Evolutionary conservation across 2,888 invertebrate species (phyloP).

Genomic region (Drosophila tanythrix): DNA sequence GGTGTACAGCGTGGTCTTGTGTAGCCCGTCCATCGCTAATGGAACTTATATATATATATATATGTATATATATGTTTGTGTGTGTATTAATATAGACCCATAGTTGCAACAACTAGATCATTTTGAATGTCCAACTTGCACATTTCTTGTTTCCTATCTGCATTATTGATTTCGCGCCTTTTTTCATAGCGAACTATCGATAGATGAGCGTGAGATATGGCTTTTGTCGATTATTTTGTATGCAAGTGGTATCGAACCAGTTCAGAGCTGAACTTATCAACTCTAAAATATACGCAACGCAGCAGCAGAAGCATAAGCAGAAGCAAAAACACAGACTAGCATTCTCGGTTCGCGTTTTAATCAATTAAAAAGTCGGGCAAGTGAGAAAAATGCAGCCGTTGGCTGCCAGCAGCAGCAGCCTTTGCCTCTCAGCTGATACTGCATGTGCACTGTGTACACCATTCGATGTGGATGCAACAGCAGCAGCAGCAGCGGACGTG

Average conservation of each 20-base stretch:
- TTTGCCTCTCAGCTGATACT: conserved; percentile 35
- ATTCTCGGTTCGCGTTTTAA: conserved; percentile 41
- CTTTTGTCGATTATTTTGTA: background rate
- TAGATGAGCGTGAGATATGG: background rate
- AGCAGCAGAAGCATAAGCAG: conserved; percentile 23
- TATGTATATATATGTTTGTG: background rate
- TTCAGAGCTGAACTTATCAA: conserved; percentile 22
- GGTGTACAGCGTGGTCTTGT: background rate
- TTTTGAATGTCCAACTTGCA: background rate
- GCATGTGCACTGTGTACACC: conserved; percentile 18
- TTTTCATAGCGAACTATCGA: conserved; percentile 4
- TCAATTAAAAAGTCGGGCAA: conserved; percentile 59
- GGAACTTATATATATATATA: background rate
- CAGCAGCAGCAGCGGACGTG: conserved; percentile 47
- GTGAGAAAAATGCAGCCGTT: conserved; percentile 59
- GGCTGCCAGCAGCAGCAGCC: conserved; percentile 55
- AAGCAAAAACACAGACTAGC: conserved; percentile 33
- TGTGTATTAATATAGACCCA: background rate
- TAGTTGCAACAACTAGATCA: background rate
- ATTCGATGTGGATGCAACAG: conserved; percentile 28
- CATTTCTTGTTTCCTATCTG: background rate
- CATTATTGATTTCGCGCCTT: conserved; percentile 4
- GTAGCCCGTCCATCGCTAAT: background rate
- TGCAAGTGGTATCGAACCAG: conserved; percentile 18
- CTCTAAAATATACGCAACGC: conserved; percentile 37